Percentiles rank a stretch among this genome's conserved stretches.
Evolutionary conservation across 1,140 invertebrate species (phyloP).

Genomic region (Tetramorium parvispinum): DNA sequence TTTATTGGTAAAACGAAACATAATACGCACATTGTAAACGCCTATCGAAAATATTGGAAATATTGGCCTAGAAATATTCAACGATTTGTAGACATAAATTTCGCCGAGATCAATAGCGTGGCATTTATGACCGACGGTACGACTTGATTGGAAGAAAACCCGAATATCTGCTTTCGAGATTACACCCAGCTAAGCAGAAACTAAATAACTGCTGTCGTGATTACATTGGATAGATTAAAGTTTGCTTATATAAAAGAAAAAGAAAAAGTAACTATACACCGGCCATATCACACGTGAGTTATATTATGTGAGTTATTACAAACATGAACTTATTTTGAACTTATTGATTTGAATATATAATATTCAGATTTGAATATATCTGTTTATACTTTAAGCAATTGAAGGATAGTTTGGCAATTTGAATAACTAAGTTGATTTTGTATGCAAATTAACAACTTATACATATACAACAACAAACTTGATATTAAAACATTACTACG

Average conservation of each 20-base stretch:
- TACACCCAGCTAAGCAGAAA: conserved; percentile 13
- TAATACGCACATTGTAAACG: background rate
- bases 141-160: conserved; percentile 7
- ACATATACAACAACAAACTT: background rate
- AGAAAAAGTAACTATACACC: background rate
- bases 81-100: background rate
- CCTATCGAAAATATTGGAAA: background rate
- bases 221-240: background rate
- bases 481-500: background rate
- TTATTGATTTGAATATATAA: background rate
- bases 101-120: background rate
- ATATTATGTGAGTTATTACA: background rate
- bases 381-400: background rate
- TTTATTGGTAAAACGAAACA: background rate
- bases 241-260: background rate
- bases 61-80: background rate
- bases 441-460: background rate
- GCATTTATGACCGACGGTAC: background rate
- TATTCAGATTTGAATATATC: too few relatives aligned
- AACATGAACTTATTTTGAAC: background rate
- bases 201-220: background rate
- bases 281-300: background rate
- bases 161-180: background rate
- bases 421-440: background rate
- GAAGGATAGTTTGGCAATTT: background rate